Percentiles rank a stretch among this genome's conserved stretches.
Evolutionary conservation across 2,113 vertebrate species (phyloP).

Genomic region (Smithornis capensis): DNA sequence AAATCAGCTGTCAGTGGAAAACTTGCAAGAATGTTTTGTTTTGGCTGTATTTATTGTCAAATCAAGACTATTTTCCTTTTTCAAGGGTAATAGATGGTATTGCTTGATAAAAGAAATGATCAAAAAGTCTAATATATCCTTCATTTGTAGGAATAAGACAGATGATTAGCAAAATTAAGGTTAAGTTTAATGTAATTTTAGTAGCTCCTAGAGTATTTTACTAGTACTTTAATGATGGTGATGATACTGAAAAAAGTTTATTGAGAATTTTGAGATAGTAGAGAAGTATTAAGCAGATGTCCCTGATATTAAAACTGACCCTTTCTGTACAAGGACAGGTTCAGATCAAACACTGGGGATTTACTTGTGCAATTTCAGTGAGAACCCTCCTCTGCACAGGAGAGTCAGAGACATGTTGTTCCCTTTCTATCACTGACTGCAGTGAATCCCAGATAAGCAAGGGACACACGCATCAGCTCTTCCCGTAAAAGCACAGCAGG

Average conservation of each 20-base stretch:
- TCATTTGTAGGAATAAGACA: neutral
- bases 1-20: neutral
- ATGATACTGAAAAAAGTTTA: neutral
- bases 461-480: neutral
- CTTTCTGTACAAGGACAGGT: neutral
- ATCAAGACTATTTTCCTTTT: neutral
- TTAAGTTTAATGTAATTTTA: constrained; percentile 30
- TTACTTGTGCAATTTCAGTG: neutral
- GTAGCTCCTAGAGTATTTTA: constrained; percentile 19
- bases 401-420: neutral
- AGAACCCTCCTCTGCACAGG: neutral
- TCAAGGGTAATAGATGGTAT: neutral
- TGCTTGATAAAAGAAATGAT: neutral
- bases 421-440: neutral
- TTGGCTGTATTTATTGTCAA: neutral
- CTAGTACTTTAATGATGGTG: neutral
- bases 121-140: neutral
- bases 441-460: neutral
- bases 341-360: neutral
- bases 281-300: constrained; percentile 4
- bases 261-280: neutral
- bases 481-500: neutral
- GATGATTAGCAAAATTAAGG: neutral
- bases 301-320: neutral
- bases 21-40: neutral